A percentile compares a stretch with the other conserved stretches of the same genome.
Evolutionary conservation across 2,888 invertebrate species (phyloP).

Genomic region (Myopa tessellatipennis): DNA sequence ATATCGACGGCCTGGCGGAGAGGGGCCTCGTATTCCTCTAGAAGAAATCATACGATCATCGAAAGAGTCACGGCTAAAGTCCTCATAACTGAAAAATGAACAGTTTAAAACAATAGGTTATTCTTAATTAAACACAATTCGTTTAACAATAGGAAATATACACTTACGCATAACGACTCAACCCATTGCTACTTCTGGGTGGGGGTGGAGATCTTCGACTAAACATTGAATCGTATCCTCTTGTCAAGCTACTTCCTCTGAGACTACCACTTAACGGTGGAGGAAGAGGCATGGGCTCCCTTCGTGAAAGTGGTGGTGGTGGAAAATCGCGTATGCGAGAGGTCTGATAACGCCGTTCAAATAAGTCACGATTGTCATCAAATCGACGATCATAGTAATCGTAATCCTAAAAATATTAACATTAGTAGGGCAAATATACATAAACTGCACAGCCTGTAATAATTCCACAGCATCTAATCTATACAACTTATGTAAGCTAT

Average conservation of each 20-base stretch:
- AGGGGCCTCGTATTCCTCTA: constrained; percentile 79
- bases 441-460: no score
- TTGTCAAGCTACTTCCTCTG: constrained; percentile 72
- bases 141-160: background rate
- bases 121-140: no score
- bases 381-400: constrained; percentile 86
- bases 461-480: no score
- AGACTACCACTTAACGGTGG: constrained; percentile 71
- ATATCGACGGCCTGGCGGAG: constrained; percentile 86
- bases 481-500: no score
- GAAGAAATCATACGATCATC: constrained; percentile 77
- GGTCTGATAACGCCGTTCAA: constrained; percentile 80
- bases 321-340: constrained; percentile 71
- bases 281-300: constrained; percentile 84
- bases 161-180: constrained; percentile 66
- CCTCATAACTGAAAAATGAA: constrained; percentile 80
- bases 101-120: constrained; percentile 5
- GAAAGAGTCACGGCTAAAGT: constrained; percentile 88
- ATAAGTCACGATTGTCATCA: constrained; percentile 82
- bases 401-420: constrained; percentile 64
- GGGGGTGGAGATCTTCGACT: constrained; percentile 80
- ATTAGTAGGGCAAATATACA: background rate
- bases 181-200: constrained; percentile 70
- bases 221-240: constrained; percentile 81
- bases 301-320: constrained; percentile 79